These are phyloP conservation scores for Trachelus tabidus DNA, from an alignment of 2,888 invertebrate species.

Conservation along the genomic window DNA sequence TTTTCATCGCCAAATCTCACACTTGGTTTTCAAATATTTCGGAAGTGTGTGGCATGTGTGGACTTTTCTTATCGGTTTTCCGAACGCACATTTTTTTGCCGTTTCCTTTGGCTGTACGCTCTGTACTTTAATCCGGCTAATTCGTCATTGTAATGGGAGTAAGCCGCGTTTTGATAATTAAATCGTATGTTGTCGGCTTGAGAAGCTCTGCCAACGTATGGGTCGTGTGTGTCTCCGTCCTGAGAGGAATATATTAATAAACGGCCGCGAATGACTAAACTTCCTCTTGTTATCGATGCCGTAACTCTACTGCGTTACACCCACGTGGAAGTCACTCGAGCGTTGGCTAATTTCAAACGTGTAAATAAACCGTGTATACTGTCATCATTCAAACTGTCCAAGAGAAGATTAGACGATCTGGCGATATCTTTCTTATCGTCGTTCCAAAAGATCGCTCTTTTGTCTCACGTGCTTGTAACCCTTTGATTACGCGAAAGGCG, in stretches of 20 bases:
- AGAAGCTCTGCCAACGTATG: neutral
- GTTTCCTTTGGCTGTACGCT: neutral
- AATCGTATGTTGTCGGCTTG: neutral
- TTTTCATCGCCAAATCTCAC: neutral
- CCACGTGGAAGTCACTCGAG: neutral
- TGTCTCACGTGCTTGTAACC: neutral
- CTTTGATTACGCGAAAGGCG: too few relatives aligned
- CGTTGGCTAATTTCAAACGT: neutral
- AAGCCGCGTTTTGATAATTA: neutral
- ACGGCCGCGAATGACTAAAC: neutral
- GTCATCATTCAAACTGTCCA: neutral
- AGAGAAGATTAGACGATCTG: neutral
- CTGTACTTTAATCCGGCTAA: neutral
- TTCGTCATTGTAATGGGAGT: neutral
- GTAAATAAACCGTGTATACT: neutral
- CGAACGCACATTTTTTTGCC: neutral
- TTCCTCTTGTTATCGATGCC: neutral
- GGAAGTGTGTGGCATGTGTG: neutral
- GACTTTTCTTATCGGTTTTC: too few relatives aligned
- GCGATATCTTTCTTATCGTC: neutral
- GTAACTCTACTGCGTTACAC: neutral
- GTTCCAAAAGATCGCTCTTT: neutral
- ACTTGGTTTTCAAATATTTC: neutral
- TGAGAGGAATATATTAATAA: neutral
- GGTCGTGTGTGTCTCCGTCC: neutral